A percentile compares a stretch with the other conserved stretches of the same genome.
These are phyloP conservation scores for Anthrax anthrax DNA, from an alignment of 2,888 invertebrate genomes.

Conservation along the genomic window DNA sequence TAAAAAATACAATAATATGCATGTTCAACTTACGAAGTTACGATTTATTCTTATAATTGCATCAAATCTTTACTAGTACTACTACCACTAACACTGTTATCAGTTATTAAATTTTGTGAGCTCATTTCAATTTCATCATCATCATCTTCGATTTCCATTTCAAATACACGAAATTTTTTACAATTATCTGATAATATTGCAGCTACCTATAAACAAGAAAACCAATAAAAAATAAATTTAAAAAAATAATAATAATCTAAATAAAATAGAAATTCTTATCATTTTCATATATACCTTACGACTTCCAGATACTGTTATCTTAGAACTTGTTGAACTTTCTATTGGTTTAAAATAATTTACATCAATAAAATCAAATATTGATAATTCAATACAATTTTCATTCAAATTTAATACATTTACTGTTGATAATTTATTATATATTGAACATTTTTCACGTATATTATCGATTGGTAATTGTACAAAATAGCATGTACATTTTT, in stretches of 20 bases:
- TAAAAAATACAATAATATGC: no score
- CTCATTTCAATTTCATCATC: constrained; percentile 60
- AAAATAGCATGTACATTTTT: constrained; percentile 37
- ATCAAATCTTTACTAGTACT: constrained; percentile 27
- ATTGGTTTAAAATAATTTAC: constrained; percentile 42
- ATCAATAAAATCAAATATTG: constrained; percentile 41
- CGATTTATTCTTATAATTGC: no score
- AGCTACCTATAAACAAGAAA: constrained; percentile 41
- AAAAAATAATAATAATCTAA: neutral
- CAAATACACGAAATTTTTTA: constrained; percentile 70
- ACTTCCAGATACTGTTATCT: constrained; percentile 73
- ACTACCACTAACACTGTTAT: no score
- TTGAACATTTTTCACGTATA: constrained; percentile 32
- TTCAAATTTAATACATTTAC: constrained; percentile 24
- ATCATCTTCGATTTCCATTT: constrained; percentile 86
- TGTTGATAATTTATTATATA: constrained; percentile 19
- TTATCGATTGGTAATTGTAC: constrained; percentile 33
- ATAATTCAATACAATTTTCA: constrained; percentile 24
- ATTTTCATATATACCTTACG: constrained; percentile 26
- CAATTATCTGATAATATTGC: constrained; percentile 67
- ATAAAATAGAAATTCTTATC: neutral
- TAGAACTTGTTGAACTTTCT: constrained; percentile 50
- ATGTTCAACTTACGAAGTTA: no score
- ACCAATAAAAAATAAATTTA: constrained; percentile 31
- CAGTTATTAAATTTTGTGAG: constrained; percentile 24